Evolutionary conservation across 2,888 invertebrate species (phyloP), one percentile per base, ranked within the genome.

Genomic region (Galeruca laticollis): DNA sequence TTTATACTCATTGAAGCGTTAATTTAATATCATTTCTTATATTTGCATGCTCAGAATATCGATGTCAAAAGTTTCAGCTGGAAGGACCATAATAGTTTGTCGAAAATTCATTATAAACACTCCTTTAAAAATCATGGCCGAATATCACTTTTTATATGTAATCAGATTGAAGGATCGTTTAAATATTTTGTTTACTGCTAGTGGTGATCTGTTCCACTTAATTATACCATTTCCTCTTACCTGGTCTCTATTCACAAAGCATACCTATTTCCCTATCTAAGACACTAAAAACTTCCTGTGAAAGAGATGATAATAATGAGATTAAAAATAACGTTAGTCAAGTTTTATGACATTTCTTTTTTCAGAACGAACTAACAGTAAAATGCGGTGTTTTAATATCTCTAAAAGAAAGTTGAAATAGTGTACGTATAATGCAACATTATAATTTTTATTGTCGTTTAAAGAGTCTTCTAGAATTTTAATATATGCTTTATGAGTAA

Each of bases 391-490:
- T 15, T n/a, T n/a, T 31, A 54, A 15, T 33, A 57, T 57, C 56
- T 35, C 47, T 4, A 57, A 35, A 57, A 26, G 60, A 60, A 49
- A 31, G 49, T 60, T 60, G 43, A 26, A 54, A 63, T 63, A 49
- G 59, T 64, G 35, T 57, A 20, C 31, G 21, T 37, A 49, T 40
- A 66, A 66, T 66, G 66, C 43, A 66, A 66, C 66, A 66, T 66
- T 66, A 66, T 66, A 66, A 51, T 66, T 59, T 66, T 66, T 66
- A 66, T 66, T 59, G 51, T 66, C 20, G 35, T 60, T 59, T 66
- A 66, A 66, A 60, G 59, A 51, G 37, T 51, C n/a, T 37, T 59
- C 66, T 59, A 59, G 59, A 52, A 66, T 54, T 51, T 59, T 59
- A 66, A 59, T 66, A 59, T 59, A 66, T 66, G 59, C 51, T 66